phyloP scores from a whole-genome alignment of 2,888 invertebrate species.

The Aradus depressus region DNA sequence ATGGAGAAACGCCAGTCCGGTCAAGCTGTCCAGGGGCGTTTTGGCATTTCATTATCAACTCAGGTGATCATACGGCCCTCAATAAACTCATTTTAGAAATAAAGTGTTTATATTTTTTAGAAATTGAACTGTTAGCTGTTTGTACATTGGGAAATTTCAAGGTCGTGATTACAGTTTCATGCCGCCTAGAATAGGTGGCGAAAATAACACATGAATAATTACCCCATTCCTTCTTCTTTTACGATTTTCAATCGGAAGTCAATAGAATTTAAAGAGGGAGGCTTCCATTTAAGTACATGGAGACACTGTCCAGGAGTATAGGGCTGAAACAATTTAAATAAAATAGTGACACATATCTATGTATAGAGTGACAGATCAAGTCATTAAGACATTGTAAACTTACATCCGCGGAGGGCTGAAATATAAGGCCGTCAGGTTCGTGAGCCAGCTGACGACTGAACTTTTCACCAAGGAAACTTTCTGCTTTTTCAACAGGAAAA shows the following conservation, averaged over 20 bases:
- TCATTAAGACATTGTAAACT: constrained; percentile 28
- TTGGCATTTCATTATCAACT: no score
- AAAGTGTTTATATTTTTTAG: no score
- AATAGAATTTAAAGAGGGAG: constrained; percentile 82
- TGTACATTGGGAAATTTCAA: no score
- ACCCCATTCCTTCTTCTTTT: constrained; percentile 61
- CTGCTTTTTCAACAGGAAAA: constrained; percentile 68
- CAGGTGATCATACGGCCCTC: no score
- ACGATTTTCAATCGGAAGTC: constrained; percentile 85
- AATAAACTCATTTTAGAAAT: no score
- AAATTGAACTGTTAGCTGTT: constrained; percentile 10
- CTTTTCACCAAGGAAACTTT: constrained; percentile 62
- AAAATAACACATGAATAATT: constrained; percentile 35
- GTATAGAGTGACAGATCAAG: neutral
- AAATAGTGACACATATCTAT: neutral
- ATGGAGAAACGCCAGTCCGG: no score
- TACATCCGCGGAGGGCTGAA: constrained; percentile 82
- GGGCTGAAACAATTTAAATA: constrained; percentile 43
- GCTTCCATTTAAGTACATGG: constrained; percentile 95
- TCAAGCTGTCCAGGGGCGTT: no score
- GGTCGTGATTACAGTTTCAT: no score
- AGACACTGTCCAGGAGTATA: constrained; percentile 74
- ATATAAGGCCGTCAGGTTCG: constrained; percentile 96
- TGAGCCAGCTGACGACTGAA: constrained; percentile 77
- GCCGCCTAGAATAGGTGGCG: no score